Base-by-base conservation (phyloP, 2,113 vertebrate species). In the Melanerpes aurifrons region DNA sequence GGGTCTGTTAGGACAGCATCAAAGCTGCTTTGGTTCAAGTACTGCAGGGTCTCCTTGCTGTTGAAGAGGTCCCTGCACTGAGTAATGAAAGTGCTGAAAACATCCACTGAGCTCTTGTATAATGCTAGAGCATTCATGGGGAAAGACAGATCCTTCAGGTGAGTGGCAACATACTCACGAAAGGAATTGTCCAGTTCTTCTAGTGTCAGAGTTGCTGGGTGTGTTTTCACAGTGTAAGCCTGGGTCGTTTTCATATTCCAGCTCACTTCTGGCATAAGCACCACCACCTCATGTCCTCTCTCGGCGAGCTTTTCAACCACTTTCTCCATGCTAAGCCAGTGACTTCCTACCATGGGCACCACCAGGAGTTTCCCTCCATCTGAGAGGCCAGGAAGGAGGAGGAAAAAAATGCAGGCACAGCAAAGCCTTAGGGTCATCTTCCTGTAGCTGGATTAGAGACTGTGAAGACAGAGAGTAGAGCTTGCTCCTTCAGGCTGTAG, bases 251-350 rank as follows among this genome's bases (percentile, higher is more conserved):
- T 7, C 56, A 98, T 97, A 15, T 97, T 31, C 91, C 98, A 61
- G 85, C 88, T 98, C 64, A 64, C 97, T 61, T 98, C 98, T 4
- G 99, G 98, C 26, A 96, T 56, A 50, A 99, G 57, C 5, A 98
- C 88, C 6, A 98, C 93, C 32, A 98, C 56, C 20, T 99, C 96
- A 1, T 99, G 98, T 10, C 98, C 98, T 56, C 86, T 98, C 5
- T 18, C 68, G 1, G 7, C 31, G 4, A 99, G 97, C 48, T 98
- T 97, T 70, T 98, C 96, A 69, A 99, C 97, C 62, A 99, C 93
- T 0, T 87, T 53, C n/a, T 56, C 90, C 98, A 99, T 98, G 95
- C 98, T 98, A 15, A 99, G 96, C 99, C 98, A 99, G 96, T 98
- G 98, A 79, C 99, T 99, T 31, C 98, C 98, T 15, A 96, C 98